These are phyloP conservation scores for Oreotrochilus melanogaster DNA, from an alignment of 2,113 vertebrate genomes.

Conservation along the genomic window DNA sequence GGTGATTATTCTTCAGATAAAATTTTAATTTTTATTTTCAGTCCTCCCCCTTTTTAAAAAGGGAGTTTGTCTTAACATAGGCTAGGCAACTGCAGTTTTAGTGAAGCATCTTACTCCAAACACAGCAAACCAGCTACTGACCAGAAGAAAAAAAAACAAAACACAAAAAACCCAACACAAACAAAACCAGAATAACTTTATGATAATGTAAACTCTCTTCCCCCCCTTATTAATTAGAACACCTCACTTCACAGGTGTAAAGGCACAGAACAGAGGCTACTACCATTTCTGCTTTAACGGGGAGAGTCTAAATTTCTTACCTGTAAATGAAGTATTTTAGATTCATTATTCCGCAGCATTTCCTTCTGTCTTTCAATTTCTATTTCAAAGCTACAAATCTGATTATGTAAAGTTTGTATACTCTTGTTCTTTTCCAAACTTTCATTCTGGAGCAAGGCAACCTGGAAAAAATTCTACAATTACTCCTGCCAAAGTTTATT, in stretches of 20 bases:
- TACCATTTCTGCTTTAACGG: slow-evolving; percentile 26
- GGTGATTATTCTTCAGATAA: neutral
- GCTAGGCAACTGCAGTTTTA: neutral
- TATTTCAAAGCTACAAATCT: slow-evolving; percentile 86
- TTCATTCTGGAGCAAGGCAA: slow-evolving; percentile 85
- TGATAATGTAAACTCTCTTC: neutral
- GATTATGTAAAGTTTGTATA: slow-evolving; percentile 85
- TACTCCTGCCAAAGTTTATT: slow-evolving; percentile 56
- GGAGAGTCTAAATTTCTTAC: slow-evolving; percentile 64
- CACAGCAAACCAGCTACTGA: neutral
- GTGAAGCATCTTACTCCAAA: neutral
- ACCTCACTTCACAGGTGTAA: neutral
- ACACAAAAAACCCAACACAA: neutral
- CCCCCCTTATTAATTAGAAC: neutral
- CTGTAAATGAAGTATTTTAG: slow-evolving; percentile 85
- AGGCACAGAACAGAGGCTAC: neutral
- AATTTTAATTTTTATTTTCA: neutral
- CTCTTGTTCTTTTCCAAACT: slow-evolving; percentile 87
- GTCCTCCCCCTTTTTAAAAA: neutral
- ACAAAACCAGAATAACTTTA: neutral
- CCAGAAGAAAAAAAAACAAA: neutral
- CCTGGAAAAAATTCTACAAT: slow-evolving; percentile 74
- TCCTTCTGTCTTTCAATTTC: slow-evolving; percentile 86
- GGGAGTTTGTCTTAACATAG: neutral
- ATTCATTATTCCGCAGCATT: slow-evolving; percentile 84